Percentiles rank a stretch among this genome's conserved stretches.
Evolutionary conservation across 2,113 vertebrate genomes (phyloP).

Genomic region (Platycercus adscitus): DNA sequence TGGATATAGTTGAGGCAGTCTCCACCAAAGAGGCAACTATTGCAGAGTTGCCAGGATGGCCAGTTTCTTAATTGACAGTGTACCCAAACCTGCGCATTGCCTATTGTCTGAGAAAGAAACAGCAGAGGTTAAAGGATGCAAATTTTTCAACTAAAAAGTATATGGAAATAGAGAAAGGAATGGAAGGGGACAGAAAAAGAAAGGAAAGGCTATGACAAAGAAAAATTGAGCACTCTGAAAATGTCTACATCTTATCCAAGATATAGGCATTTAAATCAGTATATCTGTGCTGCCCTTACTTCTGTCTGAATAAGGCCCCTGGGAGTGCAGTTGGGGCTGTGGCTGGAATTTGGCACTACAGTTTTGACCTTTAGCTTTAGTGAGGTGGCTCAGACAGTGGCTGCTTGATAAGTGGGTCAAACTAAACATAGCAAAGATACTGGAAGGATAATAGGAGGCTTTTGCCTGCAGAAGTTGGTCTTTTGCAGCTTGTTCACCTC

Average conservation of each 20-base stretch:
- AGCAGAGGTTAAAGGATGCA: background rate
- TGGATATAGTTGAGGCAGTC: background rate
- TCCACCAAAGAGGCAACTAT: background rate
- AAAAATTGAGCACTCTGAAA: background rate
- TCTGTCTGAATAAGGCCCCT: background rate
- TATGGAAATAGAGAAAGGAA: background rate
- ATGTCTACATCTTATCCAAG: background rate
- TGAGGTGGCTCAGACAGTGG: background rate
- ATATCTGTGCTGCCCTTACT: background rate
- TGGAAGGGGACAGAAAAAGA: background rate
- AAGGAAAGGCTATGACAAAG: background rate
- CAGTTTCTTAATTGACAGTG: background rate
- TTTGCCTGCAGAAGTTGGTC: background rate
- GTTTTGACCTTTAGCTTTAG: constrained; percentile 7
- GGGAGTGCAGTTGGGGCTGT: background rate
- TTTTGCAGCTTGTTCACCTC: background rate
- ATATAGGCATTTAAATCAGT: background rate
- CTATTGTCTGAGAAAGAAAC: background rate
- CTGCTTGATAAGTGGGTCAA: constrained; percentile 28
- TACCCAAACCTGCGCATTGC: background rate
- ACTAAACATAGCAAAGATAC: background rate
- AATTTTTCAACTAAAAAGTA: background rate
- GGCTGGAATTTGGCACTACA: background rate
- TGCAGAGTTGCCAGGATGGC: background rate
- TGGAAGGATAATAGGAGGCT: background rate